phyloP scores from a whole-genome alignment of 2,888 invertebrate genomes.

The Pherbina coryleti region DNA sequence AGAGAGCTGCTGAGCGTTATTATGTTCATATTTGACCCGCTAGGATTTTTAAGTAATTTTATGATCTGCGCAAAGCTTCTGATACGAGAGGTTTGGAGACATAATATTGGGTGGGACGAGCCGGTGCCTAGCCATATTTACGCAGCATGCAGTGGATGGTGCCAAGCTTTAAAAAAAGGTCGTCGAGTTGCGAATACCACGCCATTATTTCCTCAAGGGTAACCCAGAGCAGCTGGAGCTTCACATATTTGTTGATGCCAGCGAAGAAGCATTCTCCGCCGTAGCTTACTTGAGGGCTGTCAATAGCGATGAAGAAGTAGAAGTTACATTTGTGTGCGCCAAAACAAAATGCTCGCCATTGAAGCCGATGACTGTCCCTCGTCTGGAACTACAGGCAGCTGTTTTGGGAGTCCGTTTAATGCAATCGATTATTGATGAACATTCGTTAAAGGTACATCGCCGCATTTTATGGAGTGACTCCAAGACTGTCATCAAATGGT shows the following conservation, averaged over 20 bases:
- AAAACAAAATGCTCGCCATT: constrained; percentile 33
- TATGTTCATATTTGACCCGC: neutral
- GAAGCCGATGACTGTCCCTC: constrained; percentile 29
- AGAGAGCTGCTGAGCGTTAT: constrained; percentile 30
- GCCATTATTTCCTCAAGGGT: too few relatives aligned
- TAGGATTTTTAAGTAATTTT: neutral
- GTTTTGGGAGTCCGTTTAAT: constrained; percentile 20
- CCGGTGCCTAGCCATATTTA: neutral
- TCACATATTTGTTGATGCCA: constrained; percentile 28
- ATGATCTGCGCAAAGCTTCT: neutral
- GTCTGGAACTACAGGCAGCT: constrained; percentile 31
- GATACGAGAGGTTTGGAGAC: neutral
- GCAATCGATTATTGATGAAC: constrained; percentile 5
- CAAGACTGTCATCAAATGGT: constrained; percentile 44
- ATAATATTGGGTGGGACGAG: neutral
- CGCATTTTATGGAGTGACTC: constrained; percentile 32
- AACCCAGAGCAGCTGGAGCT: neutral
- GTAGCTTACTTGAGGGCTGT: constrained; percentile 31
- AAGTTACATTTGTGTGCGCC: constrained; percentile 18
- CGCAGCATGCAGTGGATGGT: neutral
- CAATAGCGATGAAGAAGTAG: neutral
- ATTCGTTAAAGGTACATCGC: constrained; percentile 20
- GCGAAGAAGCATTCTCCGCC: constrained; percentile 6
- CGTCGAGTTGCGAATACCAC: neutral
- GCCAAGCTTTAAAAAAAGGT: neutral